These are phyloP conservation scores for Elmis aenea DNA, from an alignment of 2,888 invertebrate genomes.

Conservation along the genomic window DNA sequence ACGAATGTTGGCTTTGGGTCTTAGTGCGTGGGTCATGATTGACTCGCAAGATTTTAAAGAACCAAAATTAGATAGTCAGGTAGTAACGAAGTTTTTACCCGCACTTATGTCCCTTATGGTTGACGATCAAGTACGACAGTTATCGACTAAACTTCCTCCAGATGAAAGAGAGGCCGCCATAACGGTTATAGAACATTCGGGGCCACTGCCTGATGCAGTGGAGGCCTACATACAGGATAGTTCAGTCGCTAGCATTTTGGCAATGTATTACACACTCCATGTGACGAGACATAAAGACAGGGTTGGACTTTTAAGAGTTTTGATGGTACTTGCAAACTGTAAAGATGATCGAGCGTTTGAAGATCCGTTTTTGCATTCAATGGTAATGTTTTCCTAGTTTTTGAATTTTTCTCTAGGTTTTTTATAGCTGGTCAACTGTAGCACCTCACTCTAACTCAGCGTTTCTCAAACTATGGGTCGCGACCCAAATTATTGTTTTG, in stretches of 20 bases:
- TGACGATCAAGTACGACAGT: slow-evolving; percentile 73
- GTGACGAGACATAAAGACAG: slow-evolving; percentile 77
- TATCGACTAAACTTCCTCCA: slow-evolving; percentile 82
- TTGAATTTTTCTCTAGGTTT: slow-evolving; percentile 9
- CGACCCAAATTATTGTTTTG: too few relatives aligned
- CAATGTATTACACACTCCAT: slow-evolving; percentile 92
- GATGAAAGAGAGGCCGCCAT: slow-evolving; percentile 92
- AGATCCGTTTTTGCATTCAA: slow-evolving; percentile 90
- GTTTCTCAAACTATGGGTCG: too few relatives aligned
- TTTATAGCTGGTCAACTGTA: too few relatives aligned
- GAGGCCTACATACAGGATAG: slow-evolving; percentile 89
- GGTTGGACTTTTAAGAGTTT: slow-evolving; percentile 74
- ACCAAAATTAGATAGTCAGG: slow-evolving; percentile 87
- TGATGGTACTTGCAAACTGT: slow-evolving; percentile 87
- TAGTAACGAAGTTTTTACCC: slow-evolving; percentile 91
- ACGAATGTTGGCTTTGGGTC: slow-evolving; percentile 86
- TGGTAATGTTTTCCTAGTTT: too few relatives aligned
- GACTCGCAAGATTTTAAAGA: slow-evolving; percentile 94
- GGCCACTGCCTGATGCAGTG: slow-evolving; percentile 88
- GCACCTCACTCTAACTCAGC: too few relatives aligned
- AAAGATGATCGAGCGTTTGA: slow-evolving; percentile 91
- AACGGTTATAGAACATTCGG: slow-evolving; percentile 89
- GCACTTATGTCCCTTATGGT: slow-evolving; percentile 92
- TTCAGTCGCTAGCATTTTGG: slow-evolving; percentile 84
- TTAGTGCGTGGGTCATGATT: slow-evolving; percentile 96